Evolutionary conservation across 2,113 vertebrate species (phyloP), one percentile per base, ranked within the genome.

Genomic region (Larimichthys crocea): DNA sequence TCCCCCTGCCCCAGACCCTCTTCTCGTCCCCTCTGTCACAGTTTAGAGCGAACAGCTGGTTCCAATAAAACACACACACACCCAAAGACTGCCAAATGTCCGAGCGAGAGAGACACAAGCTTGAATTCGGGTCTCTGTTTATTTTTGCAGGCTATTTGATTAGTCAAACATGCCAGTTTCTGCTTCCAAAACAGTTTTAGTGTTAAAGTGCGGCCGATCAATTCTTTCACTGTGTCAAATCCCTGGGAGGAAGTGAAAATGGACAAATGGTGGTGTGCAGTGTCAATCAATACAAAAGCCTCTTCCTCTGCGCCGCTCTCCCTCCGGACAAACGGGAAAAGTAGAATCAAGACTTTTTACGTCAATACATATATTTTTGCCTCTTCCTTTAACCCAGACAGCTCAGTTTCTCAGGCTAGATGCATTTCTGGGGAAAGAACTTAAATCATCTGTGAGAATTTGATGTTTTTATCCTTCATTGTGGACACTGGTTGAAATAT

Each of bases 11-110:
- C 10, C 6, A 53, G 72, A 82, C 74, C 75, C 24, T 60, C 48
- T 67, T 52, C 56, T 82, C 62, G 66, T 90, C 83, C 83, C 69
- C 67, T 83, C 61, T 83, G 76, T 89, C 81, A 89, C 84, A 86
- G 74, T 55, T 78, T 46, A 71, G 31, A 63, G 68, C 78, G 72
- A 56, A 78, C 94, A 94, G 93, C 90, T 95, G 94, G 69, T 90
- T 92, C 74, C 67, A 86, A 94, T 94, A 82, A 92, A 60, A 82
- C 62, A 69, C 71, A 79, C 62, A 79, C 59, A 22, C 57, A 52
- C 57, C 40, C 55, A 40, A 40, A 24, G 35, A 50, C 62, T 80
- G 61, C 82, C 74, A 86, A 88, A 85, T 63, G 80, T 86, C 79
- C 71, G 3, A 82, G 74, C 4, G 3, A 78, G 66, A 49, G 48